Evolutionary conservation across 1,140 invertebrate species (phyloP).

Genomic region (Berghia stephanieae): DNA sequence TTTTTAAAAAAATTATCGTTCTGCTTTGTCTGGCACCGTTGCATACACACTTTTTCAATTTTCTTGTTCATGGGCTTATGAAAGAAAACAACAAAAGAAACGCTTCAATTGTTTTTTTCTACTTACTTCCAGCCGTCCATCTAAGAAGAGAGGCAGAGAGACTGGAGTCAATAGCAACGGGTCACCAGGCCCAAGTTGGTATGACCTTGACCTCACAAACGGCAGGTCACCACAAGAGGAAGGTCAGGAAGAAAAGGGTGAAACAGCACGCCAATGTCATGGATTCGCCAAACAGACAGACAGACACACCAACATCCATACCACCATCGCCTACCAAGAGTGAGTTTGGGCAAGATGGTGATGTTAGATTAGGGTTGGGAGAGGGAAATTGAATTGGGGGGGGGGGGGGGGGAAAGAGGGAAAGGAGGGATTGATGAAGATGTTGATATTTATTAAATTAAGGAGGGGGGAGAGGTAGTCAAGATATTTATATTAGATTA

Average conservation of each 20-base stretch:
- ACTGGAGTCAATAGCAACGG: conserved; percentile 37
- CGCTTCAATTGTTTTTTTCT: neutral
- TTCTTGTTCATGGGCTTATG: neutral
- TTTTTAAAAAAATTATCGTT: neutral
- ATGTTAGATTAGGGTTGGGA: neutral
- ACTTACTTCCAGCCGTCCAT: conserved; percentile 34
- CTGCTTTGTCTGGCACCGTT: neutral
- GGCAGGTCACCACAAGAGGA: too few relatives aligned
- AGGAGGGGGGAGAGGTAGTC: neutral
- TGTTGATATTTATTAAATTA: neutral
- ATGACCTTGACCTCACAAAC: too few relatives aligned
- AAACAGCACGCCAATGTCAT: conserved; percentile 31
- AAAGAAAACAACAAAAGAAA: neutral
- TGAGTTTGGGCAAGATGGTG: neutral
- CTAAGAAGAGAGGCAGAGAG: conserved; percentile 47
- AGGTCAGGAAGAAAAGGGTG: conserved; percentile 46
- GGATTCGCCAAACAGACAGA: conserved; percentile 30
- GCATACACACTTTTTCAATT: neutral
- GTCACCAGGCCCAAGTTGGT: conserved; percentile 28
- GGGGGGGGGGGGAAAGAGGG: neutral
- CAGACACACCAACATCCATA: conserved; percentile 41
- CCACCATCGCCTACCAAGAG: conserved; percentile 40
- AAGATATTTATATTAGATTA: neutral
- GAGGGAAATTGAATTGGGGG: neutral
- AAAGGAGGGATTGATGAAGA: neutral